phyloP scores from a whole-genome alignment of 2,797 vertebrate genomes.

The Sebastes paucispinis region DNA sequence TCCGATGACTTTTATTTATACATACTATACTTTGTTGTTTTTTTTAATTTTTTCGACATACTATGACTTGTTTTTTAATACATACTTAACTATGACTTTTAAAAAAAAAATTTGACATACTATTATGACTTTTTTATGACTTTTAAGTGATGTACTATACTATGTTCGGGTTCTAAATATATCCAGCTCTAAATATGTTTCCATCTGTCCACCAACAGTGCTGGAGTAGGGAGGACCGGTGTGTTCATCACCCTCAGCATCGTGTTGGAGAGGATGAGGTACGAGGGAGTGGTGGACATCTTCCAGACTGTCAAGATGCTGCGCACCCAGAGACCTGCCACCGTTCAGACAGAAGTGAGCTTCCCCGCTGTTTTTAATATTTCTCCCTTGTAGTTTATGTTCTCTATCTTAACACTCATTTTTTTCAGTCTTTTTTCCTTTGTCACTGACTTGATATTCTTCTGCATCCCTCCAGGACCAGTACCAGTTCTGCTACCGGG shows the following conservation, averaged over 20 bases:
- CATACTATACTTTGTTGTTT: no score
- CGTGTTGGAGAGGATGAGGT: conserved; percentile 98
- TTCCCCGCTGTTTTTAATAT: not conserved
- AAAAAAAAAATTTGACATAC: no score
- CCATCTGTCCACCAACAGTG: conserved; percentile 76
- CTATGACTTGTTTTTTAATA: no score
- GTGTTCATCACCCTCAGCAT: conserved; percentile 99
- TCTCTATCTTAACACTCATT: not conserved
- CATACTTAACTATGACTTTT: no score
- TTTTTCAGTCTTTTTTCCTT: not conserved
- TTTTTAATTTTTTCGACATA: no score
- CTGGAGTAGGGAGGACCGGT: conserved; percentile 96
- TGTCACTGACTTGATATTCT: not conserved
- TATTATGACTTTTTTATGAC: no score
- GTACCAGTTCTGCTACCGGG: conserved; percentile 98
- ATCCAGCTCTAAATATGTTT: conserved; percentile 9
- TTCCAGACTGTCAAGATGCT: conserved; percentile 99
- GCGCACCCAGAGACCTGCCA: conserved; percentile 97
- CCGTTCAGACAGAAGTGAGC: conserved; percentile 98
- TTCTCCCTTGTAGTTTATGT: not conserved
- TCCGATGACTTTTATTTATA: no score
- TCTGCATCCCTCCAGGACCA: conserved; percentile 86
- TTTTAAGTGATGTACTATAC: not conserved
- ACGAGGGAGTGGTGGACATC: conserved; percentile 99
- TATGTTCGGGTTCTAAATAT: not conserved